Conservation (phyloP, 2,888 invertebrate species). For the Tetragnatha montana region DNA sequence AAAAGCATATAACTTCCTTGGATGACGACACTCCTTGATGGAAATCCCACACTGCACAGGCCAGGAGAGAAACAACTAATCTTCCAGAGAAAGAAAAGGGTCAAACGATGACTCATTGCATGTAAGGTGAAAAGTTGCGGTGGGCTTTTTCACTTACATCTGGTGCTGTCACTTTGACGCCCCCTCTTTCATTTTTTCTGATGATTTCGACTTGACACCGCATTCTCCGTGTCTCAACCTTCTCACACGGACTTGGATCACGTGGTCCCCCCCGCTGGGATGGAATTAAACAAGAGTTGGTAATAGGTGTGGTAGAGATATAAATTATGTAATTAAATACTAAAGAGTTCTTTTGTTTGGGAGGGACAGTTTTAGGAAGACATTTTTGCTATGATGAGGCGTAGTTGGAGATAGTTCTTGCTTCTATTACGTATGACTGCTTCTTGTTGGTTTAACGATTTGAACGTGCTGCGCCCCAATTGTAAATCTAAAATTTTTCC, state of each 20-base stretch:
- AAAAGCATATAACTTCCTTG: slow-evolving; percentile 46
- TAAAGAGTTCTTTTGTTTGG: too few relatives aligned
- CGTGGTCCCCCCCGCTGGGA: background rate
- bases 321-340: too few relatives aligned
- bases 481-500: too few relatives aligned
- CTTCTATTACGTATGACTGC: too few relatives aligned
- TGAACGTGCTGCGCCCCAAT: too few relatives aligned
- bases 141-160: slow-evolving; percentile 48
- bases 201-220: background rate
- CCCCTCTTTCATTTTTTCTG: slow-evolving; percentile 22
- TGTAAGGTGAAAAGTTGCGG: slow-evolving; percentile 61
- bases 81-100: slow-evolving; percentile 46
- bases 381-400: too few relatives aligned
- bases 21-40: slow-evolving; percentile 60
- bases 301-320: too few relatives aligned
- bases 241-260: slow-evolving; percentile 5
- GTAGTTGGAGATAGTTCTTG: too few relatives aligned
- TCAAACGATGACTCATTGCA: slow-evolving; percentile 55
- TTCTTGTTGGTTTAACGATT: too few relatives aligned
- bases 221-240: slow-evolving; percentile 17
- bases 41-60: slow-evolving; percentile 53
- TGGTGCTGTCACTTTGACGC: slow-evolving; percentile 58
- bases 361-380: too few relatives aligned
- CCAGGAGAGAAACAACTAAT: slow-evolving; percentile 55
- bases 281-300: too few relatives aligned